phyloP scores from a whole-genome alignment of 2,797 vertebrate species.

The Sus cebifrons region DNA sequence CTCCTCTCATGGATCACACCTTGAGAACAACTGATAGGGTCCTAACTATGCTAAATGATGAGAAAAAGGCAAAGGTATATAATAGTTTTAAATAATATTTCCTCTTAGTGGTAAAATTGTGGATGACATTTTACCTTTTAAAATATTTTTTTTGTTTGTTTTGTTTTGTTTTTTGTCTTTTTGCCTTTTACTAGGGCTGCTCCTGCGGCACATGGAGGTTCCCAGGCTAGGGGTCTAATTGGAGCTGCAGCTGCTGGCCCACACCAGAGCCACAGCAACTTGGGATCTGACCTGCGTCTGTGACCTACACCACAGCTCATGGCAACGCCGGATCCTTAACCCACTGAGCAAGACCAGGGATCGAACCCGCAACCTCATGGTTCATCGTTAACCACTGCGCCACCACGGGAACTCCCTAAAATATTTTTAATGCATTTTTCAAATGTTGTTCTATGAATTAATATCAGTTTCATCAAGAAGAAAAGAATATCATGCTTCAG shows the following conservation, averaged over 20 bases:
- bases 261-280: no score
- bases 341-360: no score
- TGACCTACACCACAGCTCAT: no score
- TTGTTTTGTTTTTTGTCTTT: no score
- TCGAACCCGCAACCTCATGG: no score
- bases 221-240: no score
- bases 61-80: background rate
- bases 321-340: no score
- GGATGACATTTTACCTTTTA: background rate
- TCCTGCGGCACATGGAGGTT: no score
- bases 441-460: background rate
- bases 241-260: no score
- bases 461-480: background rate
- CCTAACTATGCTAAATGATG: background rate
- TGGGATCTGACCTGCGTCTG: no score
- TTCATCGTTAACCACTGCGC: no score
- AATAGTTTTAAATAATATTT: background rate
- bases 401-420: background rate
- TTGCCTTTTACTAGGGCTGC: no score
- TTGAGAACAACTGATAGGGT: background rate
- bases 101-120: background rate
- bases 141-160: background rate
- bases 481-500: background rate
- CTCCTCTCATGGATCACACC: background rate
- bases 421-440: background rate